phyloP scores from a whole-genome alignment of 2,113 vertebrate species.

The Tragelaphus strepsiceros region DNA sequence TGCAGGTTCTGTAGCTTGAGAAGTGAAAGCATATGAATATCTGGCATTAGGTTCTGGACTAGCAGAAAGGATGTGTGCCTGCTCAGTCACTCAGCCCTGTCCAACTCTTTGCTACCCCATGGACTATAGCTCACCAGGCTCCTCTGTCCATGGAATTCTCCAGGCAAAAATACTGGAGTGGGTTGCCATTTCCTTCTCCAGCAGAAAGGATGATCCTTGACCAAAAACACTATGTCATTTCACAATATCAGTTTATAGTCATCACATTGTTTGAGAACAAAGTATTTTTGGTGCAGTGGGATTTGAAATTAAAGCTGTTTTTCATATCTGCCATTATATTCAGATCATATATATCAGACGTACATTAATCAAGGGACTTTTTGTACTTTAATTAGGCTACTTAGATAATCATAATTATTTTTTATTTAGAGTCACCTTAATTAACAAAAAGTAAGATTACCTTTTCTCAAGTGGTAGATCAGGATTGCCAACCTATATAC shows the following conservation, averaged over 20 bases:
- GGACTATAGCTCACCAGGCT: not conserved
- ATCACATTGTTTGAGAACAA: not conserved
- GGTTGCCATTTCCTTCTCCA: not conserved
- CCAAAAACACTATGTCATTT: not conserved
- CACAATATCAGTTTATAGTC: not conserved
- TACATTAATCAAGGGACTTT: not conserved
- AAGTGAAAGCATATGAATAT: not conserved
- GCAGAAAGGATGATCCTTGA: not conserved
- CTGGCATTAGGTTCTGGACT: not conserved
- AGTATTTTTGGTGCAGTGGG: not conserved
- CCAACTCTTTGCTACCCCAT: not conserved
- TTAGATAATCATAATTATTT: slow-evolving; percentile 41
- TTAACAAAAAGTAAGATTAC: slow-evolving; percentile 19
- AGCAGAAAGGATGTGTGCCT: not conserved
- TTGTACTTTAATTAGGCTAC: not conserved
- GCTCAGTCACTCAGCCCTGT: not conserved
- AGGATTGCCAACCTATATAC: not conserved
- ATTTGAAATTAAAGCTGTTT: not conserved
- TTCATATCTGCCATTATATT: not conserved
- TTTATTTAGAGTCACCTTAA: not conserved
- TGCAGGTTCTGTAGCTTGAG: not conserved
- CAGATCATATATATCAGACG: not conserved
- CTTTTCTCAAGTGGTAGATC: not conserved
- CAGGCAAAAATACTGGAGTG: not conserved
- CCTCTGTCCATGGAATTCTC: not conserved